These are phyloP conservation scores for Prosopocoilus inquinatus DNA, from an alignment of 2,888 invertebrate species.

Conservation along the genomic window DNA sequence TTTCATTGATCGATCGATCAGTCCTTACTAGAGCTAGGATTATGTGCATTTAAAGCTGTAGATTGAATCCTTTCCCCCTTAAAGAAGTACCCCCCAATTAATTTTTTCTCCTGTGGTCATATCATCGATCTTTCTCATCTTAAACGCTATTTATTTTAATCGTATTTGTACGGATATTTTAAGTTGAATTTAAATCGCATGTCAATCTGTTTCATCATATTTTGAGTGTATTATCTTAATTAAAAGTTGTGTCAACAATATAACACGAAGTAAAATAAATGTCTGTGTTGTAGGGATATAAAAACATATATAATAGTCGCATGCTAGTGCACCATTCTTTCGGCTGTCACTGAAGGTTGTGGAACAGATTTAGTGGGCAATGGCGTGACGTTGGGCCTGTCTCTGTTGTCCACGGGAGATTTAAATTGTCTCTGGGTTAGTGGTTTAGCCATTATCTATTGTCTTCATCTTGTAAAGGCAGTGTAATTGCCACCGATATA, in stretches of 20 bases:
- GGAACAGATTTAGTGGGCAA: slow-evolving; percentile 49
- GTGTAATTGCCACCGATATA: slow-evolving; percentile 41
- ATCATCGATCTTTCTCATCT: too few species aligned
- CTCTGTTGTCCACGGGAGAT: slow-evolving; percentile 45
- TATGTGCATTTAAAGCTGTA: too few species aligned
- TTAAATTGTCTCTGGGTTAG: slow-evolving; percentile 49
- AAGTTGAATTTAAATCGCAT: too few species aligned
- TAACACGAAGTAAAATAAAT: background rate
- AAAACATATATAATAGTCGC: slow-evolving; percentile 32
- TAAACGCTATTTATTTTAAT: too few species aligned
- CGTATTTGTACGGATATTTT: too few species aligned
- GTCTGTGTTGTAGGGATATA: background rate
- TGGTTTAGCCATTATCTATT: slow-evolving; percentile 45
- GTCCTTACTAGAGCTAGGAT: too few species aligned
- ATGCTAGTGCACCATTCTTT: slow-evolving; percentile 46
- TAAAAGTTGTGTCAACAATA: slow-evolving; percentile 2
- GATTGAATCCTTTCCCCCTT: too few species aligned
- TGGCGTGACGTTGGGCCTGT: slow-evolving; percentile 50
- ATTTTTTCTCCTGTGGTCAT: too few species aligned
- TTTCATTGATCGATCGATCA: too few species aligned
- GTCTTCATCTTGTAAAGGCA: slow-evolving; percentile 44
- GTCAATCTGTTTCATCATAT: too few species aligned
- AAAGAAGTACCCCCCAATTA: too few species aligned
- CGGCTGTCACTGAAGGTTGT: slow-evolving; percentile 41
- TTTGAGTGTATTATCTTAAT: slow-evolving; percentile 13